Conservation (phyloP, 2,888 invertebrate species). For the Hydropsyche betteni region DNA sequence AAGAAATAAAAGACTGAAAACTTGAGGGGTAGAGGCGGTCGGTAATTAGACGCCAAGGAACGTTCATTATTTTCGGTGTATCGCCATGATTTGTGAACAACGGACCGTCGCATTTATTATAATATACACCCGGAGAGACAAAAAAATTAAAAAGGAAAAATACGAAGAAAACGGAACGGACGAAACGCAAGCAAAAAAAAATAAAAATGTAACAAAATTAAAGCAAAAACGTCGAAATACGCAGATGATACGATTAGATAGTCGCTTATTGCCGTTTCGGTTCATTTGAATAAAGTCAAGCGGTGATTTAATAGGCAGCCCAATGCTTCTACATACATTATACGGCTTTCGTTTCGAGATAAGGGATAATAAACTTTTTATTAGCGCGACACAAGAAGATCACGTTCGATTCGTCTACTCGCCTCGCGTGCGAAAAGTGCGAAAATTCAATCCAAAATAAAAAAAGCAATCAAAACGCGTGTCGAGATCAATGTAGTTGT, state of each 20-base stretch:
- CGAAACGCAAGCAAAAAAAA: not conserved
- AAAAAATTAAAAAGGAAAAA: too few relatives aligned
- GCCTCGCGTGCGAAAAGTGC: too few relatives aligned
- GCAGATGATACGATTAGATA: constrained; percentile 34
- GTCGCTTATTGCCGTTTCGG: constrained; percentile 34
- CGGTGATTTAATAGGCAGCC: constrained; percentile 10
- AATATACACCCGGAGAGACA: not conserved
- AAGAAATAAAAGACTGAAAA: constrained; percentile 21
- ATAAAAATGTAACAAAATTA: not conserved
- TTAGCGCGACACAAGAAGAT: not conserved
- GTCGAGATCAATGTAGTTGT: constrained; percentile 12
- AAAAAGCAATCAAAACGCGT: not conserved
- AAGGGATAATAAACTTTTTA: constrained; percentile 10
- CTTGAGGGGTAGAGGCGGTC: not conserved
- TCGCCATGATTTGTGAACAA: constrained; percentile 15
- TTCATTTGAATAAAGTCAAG: constrained; percentile 37
- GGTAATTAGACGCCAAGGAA: constrained; percentile 27
- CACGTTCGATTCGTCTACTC: not conserved
- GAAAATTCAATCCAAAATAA: too few relatives aligned
- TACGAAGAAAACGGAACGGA: not conserved
- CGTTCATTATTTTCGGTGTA: constrained; percentile 3
- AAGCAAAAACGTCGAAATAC: constrained; percentile 1
- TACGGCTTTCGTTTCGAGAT: constrained; percentile 4
- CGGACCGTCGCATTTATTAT: constrained; percentile 12
- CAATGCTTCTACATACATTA: not conserved